Base-by-base conservation (phyloP, 2,113 vertebrate genomes). In the Bos indicus region DNA sequence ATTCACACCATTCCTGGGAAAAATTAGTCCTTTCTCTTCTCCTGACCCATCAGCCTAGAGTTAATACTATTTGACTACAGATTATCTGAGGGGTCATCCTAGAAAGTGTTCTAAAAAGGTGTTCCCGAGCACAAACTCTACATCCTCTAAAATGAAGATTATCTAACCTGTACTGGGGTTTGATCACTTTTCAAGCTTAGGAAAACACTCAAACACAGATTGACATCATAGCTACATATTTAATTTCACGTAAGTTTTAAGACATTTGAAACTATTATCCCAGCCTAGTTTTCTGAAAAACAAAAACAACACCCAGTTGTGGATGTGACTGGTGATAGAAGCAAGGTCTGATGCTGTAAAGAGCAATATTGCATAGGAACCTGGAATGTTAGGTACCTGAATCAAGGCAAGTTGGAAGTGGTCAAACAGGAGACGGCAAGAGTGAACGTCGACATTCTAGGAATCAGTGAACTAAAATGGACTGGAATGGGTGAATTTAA, bases 181-280 rank as follows among this genome's bases (percentile, higher is more conserved):
- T 84, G 48, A 26, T 48, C 23, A 46, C 26, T 90, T 95, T 96
- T 90, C 90, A 95, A 86, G 43, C 13, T 87, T 95, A 92, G 17
- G 19, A 95, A 97, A 97, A 80, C n/a, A 67, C 14, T 40, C 19
- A 64, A 54, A 43, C 2, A n/a, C 48, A 19, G 23, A 93, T 64
- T 89, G 16, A 88, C 81, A 56, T 62, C 28, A 15, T 43, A 86
- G 15, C 10, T 81, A 54, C 11, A 43, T 81, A 94, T 59, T 94
- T 81, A 67, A 30, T 82, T 94, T 9, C 62, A 82, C 33, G 1
- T 23, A 40, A 57, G 2, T 67, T 95, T 85, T 84, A 60, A 90
- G 52, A 52, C 3, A 57, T 43, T 88, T 54, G 36, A 80, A 80
- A 95, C 36, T 82, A 80, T 71, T 78, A 48, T 56, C 43, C 54